Conservation (phyloP, 2,888 invertebrate species). For the Harpagoxenus sublaevis region DNA sequence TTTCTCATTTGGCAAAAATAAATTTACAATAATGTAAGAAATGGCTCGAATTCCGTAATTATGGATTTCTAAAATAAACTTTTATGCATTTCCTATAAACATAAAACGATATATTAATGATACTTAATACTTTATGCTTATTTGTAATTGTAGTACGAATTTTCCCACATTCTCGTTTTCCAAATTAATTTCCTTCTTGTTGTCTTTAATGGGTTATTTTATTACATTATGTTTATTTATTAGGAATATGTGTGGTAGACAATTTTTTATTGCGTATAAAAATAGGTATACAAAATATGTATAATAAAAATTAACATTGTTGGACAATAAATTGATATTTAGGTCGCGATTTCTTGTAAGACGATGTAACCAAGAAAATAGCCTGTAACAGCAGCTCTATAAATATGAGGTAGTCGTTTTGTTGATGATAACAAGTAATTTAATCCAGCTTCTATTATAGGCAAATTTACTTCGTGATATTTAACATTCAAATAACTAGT, state of each 20-base stretch:
- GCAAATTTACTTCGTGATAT: conserved; percentile 78
- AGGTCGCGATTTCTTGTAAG: conserved; percentile 32
- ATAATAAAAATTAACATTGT: conserved; percentile 55
- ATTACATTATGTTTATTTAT: neutral
- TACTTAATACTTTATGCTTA: neutral
- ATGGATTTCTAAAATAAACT: conserved; percentile 27
- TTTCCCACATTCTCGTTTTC: neutral
- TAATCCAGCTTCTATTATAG: conserved; percentile 80
- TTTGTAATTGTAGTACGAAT: neutral
- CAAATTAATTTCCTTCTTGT: neutral
- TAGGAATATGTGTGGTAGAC: neutral
- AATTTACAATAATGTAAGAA: conserved; percentile 10
- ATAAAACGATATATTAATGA: neutral
- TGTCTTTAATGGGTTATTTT: conserved; percentile 3
- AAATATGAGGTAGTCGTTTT: conserved; percentile 80
- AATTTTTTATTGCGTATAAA: conserved; percentile 38
- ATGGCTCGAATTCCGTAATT: neutral
- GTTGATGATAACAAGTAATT: conserved; percentile 80
- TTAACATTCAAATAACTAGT: conserved; percentile 73
- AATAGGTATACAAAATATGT: conserved; percentile 61
- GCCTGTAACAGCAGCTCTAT: conserved; percentile 76
- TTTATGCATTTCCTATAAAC: conserved; percentile 19
- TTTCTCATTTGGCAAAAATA: conserved; percentile 15
- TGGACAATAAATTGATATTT: conserved; percentile 52
- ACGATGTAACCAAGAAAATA: conserved; percentile 81